A percentile compares a stretch with the other conserved stretches of the same genome.
Evolutionary conservation across 1,140 invertebrate genomes (phyloP).

Genomic region (Drosophila carrolli): DNA sequence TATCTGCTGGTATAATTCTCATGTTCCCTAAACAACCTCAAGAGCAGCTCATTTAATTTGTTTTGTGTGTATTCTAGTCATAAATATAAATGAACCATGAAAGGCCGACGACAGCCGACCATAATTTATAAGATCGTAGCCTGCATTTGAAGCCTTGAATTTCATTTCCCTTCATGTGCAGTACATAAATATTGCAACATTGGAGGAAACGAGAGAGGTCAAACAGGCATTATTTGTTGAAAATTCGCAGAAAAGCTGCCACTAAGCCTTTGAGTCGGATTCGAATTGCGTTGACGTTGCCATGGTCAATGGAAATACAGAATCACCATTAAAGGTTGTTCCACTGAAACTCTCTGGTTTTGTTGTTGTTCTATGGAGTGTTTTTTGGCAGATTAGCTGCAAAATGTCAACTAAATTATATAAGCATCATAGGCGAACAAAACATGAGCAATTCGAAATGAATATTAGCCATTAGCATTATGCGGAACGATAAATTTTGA

Average conservation of each 20-base stretch:
- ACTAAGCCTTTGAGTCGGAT: not conserved
- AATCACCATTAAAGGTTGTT: slow-evolving; percentile 3
- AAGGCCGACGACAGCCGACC: slow-evolving; percentile 37
- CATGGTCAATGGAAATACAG: slow-evolving; percentile 22
- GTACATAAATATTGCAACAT: slow-evolving; percentile 17
- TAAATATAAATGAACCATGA: slow-evolving; percentile 38
- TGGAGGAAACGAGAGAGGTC: slow-evolving; percentile 4
- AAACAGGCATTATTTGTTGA: not conserved
- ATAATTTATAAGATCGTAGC: slow-evolving; percentile 42
- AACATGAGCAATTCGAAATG: slow-evolving; percentile 39
- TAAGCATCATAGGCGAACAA: not conserved
- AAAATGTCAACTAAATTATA: slow-evolving; percentile 13
- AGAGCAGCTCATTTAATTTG: slow-evolving; percentile 17
- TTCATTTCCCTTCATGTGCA: slow-evolving; percentile 21
- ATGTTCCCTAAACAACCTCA: slow-evolving; percentile 26
- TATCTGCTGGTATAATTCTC: slow-evolving; percentile 24
- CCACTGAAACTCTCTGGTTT: not conserved
- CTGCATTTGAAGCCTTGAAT: slow-evolving; percentile 22
- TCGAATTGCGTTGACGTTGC: not conserved
- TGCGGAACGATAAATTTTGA: slow-evolving; percentile 42
- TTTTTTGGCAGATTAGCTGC: not conserved
- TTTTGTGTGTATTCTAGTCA: slow-evolving; percentile 10
- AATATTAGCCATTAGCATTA: slow-evolving; percentile 61
- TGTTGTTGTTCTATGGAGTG: not conserved
- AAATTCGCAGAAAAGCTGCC: slow-evolving; percentile 5